Evolutionary conservation across 2,888 invertebrate genomes (phyloP), one percentile per base, ranked within the genome.

Genomic region (Cephus runcator): DNA sequence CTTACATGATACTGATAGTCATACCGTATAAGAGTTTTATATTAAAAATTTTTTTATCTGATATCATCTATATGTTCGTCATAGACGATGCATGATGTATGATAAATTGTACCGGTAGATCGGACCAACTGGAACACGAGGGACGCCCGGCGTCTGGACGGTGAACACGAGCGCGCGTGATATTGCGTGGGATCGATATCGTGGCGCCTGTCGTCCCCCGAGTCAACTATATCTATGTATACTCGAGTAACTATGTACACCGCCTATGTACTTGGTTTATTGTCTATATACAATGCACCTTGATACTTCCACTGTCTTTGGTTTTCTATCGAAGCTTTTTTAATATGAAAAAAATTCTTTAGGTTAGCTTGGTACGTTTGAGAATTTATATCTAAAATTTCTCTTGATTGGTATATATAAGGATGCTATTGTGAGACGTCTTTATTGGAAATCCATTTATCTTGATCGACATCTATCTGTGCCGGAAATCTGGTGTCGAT

Each of bases 101-200:
- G 69, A 78, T 76, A 76, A 73, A 73, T 81, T 76, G 75, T 40
- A 73, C 75, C 35, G 77, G 69, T 40, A 34, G 73, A 77, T 33
- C 76, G n/a, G 76, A 73, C 75, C 77, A 74, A 79, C 71, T 77
- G 76, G 76, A 78, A 78, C 79, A 79, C 79, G 75, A 75, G 76
- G 76, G 71, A 81, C 80, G 77, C 78, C 80, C 76, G 79, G 79
- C 79, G 83, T 82, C 81, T 81, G 79, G 77, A 80, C 83, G 83
- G 80, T 77, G 77, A 82, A 83, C 80, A 83, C 79, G 82, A 83
- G 82, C 82, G 81, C 81, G 81, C 84, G 84, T 84, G 85, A 87
- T 88, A 88, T 88, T 88, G 86, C 89, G 86, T 87, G 81, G 87
- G 88, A 89, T 89, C 89, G 89, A 89, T 89, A 89, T 87, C 86